Evolutionary conservation across 2,113 vertebrate species (phyloP).

Genomic region (Carassius gibelio): DNA sequence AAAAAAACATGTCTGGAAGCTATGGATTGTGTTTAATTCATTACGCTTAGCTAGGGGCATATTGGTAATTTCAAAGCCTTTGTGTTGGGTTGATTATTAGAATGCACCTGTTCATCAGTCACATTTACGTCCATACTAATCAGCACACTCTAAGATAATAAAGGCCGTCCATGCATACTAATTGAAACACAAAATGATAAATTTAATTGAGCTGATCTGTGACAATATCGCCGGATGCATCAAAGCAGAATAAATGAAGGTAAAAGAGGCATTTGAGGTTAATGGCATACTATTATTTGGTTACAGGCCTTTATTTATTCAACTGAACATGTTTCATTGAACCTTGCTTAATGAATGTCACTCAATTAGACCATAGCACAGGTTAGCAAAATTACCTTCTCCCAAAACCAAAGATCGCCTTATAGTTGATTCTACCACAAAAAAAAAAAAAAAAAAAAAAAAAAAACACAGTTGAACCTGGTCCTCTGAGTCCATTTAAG

Average conservation of each 20-base stretch:
- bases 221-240: constrained; percentile 5
- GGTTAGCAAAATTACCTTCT: background rate
- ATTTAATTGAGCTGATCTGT: constrained; percentile 12
- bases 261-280: background rate
- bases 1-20: constrained; percentile 13
- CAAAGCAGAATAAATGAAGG: constrained; percentile 40
- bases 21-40: constrained; percentile 12
- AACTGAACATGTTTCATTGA: background rate
- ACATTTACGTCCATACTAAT: background rate
- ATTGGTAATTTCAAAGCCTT: constrained; percentile 18
- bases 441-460: background rate
- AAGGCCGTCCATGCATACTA: constrained; percentile 7
- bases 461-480: background rate
- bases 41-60: constrained; percentile 26
- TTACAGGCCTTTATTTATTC: background rate
- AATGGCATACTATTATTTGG: constrained; percentile 21
- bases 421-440: background rate
- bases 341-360: background rate
- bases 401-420: background rate
- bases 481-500: background rate
- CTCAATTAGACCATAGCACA: background rate
- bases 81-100: constrained; percentile 27
- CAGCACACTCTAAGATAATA: constrained; percentile 29
- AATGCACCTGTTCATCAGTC: constrained; percentile 34
- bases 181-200: constrained; percentile 12